These are phyloP conservation scores for Hemicordylus capensis DNA, from an alignment of 2,113 vertebrate species.

Conservation along the genomic window DNA sequence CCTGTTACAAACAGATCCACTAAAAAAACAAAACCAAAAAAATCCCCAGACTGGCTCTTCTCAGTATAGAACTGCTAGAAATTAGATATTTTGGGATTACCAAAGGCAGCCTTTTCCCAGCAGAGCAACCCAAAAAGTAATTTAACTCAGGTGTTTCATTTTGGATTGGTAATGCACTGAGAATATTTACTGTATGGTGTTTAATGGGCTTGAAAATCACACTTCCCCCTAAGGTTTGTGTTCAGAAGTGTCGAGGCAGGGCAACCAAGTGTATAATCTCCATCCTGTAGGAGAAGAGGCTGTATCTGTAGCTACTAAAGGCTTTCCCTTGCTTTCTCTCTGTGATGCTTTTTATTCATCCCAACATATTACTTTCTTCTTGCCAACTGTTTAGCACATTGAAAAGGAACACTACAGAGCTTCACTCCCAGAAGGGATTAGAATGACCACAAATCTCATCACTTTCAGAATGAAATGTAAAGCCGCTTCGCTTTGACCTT, in stretches of 20 bases:
- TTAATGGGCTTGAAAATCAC: conserved; percentile 64
- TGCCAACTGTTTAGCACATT: conserved; percentile 62
- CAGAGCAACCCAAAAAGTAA: neutral
- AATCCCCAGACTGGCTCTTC: too few relatives aligned
- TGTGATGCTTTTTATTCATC: conserved; percentile 51
- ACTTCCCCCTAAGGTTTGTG: conserved; percentile 34
- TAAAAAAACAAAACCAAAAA: too few relatives aligned
- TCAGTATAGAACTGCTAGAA: neutral
- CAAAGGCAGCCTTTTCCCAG: conserved; percentile 26
- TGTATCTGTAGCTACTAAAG: conserved; percentile 61
- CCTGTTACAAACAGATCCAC: neutral
- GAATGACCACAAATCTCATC: conserved; percentile 50
- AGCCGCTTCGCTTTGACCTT: conserved; percentile 37
- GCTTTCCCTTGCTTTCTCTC: conserved; percentile 41
- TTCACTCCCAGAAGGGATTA: conserved; percentile 47
- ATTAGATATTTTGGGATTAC: neutral
- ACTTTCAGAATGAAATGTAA: conserved; percentile 39
- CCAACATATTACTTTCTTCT: conserved; percentile 56
- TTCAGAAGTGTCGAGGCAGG: conserved; percentile 39
- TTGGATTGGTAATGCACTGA: conserved; percentile 31
- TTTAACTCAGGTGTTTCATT: conserved; percentile 34
- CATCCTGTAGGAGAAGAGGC: conserved; percentile 53
- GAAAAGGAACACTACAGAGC: conserved; percentile 41
- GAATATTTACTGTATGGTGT: conserved; percentile 56
- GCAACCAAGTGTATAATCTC: conserved; percentile 42